These are phyloP conservation scores for Astropecten irregularis DNA, from an alignment of 53 echinoderm and acorn worm species.

Conservation along the genomic window DNA sequence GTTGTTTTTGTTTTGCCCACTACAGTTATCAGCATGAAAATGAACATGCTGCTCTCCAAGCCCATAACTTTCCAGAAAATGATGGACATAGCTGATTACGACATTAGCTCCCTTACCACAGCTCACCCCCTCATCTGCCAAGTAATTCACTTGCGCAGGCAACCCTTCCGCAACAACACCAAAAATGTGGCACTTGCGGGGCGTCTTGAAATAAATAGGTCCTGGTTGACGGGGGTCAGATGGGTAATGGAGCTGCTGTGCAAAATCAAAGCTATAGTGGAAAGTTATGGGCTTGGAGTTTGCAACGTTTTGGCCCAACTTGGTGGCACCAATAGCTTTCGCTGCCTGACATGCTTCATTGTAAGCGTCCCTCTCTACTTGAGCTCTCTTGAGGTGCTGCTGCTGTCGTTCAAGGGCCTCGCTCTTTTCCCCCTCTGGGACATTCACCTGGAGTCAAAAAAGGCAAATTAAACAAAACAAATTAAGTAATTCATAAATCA, in stretches of 20 bases:
- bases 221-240: conserved; percentile 1
- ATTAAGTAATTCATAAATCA: too few species aligned
- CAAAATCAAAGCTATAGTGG: conserved; percentile 8
- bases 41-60: conserved; percentile 44
- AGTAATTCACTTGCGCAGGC: conserved; percentile 34
- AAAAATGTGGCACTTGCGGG: conserved; percentile 28
- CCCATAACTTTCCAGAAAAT: conserved; percentile 5
- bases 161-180: too few species aligned
- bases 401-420: too few species aligned
- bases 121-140: too few species aligned
- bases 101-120: too few species aligned
- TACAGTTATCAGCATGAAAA: conserved; percentile 44
- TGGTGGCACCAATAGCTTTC: too few species aligned
- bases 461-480: too few species aligned
- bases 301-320: neutral
- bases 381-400: too few species aligned
- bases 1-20: conserved; percentile 51
- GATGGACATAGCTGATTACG: neutral
- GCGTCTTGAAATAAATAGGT: conserved; percentile 1
- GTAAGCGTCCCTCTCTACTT: too few species aligned
- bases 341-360: too few species aligned
- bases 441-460: too few species aligned
- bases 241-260: conserved; percentile 9
- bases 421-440: too few species aligned
- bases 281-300: conserved; percentile 46